Evolutionary conservation across 1,140 invertebrate genomes (phyloP).

Genomic region (Hetaerina americana): DNA sequence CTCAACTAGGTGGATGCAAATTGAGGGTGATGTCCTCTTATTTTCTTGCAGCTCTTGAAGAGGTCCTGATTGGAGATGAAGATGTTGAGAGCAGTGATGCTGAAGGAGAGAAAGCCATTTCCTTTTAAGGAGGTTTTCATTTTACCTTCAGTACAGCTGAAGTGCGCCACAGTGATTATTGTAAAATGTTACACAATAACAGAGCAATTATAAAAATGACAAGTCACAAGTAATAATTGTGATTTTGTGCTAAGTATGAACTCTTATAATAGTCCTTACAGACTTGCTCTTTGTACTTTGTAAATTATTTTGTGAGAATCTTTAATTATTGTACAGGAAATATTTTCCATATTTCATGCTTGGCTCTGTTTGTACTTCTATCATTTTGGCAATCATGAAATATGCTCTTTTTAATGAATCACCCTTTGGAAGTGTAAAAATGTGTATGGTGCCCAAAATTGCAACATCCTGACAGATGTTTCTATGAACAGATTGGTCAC

Average conservation of each 20-base stretch:
- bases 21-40: no score
- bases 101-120: background rate
- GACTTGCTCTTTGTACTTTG: background rate
- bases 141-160: background rate
- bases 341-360: background rate
- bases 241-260: background rate
- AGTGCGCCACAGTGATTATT: background rate
- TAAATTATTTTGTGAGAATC: conserved; percentile 1
- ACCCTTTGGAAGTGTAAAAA: background rate
- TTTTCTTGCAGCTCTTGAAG: background rate
- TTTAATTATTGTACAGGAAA: background rate
- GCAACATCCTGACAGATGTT: background rate
- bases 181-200: background rate
- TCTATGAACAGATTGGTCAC: background rate
- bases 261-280: background rate
- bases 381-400: background rate
- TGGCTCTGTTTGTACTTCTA: background rate
- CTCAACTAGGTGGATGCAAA: no score
- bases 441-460: background rate
- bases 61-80: background rate
- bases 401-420: background rate
- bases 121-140: background rate
- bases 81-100: background rate
- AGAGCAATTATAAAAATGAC: background rate
- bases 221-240: background rate